phyloP scores from a whole-genome alignment of 2,113 vertebrate genomes.

The Gracilinanus agilis region DNA sequence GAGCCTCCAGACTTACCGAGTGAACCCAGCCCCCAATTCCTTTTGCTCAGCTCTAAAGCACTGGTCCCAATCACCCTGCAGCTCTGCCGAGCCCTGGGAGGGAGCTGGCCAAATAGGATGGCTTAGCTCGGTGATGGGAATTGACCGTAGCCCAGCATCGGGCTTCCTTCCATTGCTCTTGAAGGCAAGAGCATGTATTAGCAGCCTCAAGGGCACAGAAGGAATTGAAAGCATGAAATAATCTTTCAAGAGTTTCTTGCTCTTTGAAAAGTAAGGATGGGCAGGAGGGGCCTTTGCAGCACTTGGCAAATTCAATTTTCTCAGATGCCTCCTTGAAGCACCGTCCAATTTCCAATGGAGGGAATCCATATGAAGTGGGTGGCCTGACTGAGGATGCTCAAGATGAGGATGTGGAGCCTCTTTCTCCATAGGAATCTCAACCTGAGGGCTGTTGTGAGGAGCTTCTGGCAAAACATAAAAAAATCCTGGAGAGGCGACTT shows the following conservation, averaged over 20 bases:
- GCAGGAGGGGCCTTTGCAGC: background rate
- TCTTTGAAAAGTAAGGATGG: constrained; percentile 38
- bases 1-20: background rate
- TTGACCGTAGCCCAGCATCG: background rate
- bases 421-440: constrained; percentile 43
- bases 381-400: background rate
- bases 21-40: constrained; percentile 24
- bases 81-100: background rate
- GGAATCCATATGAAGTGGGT: background rate
- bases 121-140: background rate
- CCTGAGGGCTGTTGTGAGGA: constrained; percentile 12
- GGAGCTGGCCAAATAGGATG: constrained; percentile 22
- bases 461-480: background rate
- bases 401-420: constrained; percentile 23
- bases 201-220: background rate
- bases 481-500: background rate
- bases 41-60: constrained; percentile 30
- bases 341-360: background rate
- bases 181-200: background rate
- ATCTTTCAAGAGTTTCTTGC: constrained; percentile 44
- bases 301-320: constrained; percentile 19
- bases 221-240: constrained; percentile 20
- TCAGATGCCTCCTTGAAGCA: background rate
- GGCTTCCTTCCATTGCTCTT: background rate
- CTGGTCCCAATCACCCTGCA: background rate